A percentile compares a stretch with the other conserved stretches of the same genome.
Conservation (phyloP, 2,888 invertebrate genomes). For the Patella caerulea region DNA sequence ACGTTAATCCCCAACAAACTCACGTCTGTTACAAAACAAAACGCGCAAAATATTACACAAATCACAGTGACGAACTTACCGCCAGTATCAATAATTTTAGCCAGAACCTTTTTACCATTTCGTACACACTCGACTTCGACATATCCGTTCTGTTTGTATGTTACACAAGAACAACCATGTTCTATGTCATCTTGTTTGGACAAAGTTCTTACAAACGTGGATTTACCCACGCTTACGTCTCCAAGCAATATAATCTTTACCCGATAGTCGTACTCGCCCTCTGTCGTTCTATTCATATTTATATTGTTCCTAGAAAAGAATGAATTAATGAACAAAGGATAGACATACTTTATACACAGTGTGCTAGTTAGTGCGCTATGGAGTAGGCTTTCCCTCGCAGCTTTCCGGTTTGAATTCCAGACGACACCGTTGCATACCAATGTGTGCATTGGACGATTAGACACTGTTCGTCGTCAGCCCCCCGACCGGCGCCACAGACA, state of each 20-base stretch:
- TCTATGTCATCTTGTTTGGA: neutral
- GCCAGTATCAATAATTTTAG: conserved; percentile 21
- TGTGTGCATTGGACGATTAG: no score
- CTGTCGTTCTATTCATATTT: neutral
- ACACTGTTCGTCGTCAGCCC: no score
- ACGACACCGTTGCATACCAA: no score
- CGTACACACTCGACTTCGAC: conserved; percentile 9
- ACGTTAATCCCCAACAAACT: no score
- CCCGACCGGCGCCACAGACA: no score
- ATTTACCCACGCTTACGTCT: neutral
- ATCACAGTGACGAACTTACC: neutral
- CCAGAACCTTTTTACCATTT: conserved; percentile 7
- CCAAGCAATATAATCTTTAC: neutral
- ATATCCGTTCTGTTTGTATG: conserved; percentile 1
- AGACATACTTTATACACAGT: no score
- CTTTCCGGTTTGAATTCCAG: no score
- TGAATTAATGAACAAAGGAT: no score
- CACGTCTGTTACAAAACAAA: no score
- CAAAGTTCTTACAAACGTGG: neutral
- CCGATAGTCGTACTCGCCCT: neutral
- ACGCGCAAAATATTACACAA: no score
- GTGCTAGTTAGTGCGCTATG: no score
- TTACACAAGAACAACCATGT: conserved; percentile 9
- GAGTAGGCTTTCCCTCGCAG: no score
- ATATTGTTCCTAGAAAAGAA: neutral